A percentile compares a stretch with the other conserved stretches of the same genome.
Conservation (phyloP, 2,797 vertebrate species). For the Acrocephalus scirpaceus region DNA sequence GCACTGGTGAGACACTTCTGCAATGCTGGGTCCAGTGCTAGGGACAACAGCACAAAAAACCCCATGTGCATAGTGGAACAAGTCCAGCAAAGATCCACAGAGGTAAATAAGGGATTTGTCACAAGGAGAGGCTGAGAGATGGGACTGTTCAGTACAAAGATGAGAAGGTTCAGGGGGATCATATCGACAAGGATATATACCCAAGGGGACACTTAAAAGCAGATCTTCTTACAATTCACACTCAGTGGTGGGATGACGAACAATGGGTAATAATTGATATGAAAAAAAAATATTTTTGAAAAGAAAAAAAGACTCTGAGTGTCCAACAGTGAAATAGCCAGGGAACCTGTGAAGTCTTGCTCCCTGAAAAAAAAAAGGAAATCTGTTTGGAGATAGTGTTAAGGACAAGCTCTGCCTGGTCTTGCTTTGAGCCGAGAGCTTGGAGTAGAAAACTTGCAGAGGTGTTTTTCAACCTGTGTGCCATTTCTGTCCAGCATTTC, state of each 20-base stretch:
- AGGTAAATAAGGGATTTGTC: background rate
- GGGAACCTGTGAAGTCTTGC: background rate
- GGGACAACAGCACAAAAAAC: background rate
- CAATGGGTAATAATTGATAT: background rate
- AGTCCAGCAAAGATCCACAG: background rate
- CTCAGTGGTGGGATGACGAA: background rate
- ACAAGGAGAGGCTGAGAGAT: background rate
- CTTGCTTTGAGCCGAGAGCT: background rate
- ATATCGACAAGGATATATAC: background rate
- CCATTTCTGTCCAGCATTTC: background rate
- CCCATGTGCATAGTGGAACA: rapidly evolving
- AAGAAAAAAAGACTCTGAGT: rapidly evolving
- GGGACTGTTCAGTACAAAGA: background rate
- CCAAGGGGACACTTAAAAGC: background rate
- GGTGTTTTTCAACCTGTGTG: background rate
- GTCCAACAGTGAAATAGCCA: background rate
- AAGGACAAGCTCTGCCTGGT: rapidly evolving
- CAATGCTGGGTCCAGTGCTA: background rate
- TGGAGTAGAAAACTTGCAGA: background rate
- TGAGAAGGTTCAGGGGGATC: background rate
- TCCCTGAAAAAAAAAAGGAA: background rate
- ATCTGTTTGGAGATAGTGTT: background rate
- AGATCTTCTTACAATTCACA: background rate
- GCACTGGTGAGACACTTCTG: background rate
- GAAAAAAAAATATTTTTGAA: background rate